A percentile compares a stretch with the other conserved stretches of the same genome.
phyloP scores from a whole-genome alignment of 2,113 vertebrate genomes.

The Muntiacus muntjak region DNA sequence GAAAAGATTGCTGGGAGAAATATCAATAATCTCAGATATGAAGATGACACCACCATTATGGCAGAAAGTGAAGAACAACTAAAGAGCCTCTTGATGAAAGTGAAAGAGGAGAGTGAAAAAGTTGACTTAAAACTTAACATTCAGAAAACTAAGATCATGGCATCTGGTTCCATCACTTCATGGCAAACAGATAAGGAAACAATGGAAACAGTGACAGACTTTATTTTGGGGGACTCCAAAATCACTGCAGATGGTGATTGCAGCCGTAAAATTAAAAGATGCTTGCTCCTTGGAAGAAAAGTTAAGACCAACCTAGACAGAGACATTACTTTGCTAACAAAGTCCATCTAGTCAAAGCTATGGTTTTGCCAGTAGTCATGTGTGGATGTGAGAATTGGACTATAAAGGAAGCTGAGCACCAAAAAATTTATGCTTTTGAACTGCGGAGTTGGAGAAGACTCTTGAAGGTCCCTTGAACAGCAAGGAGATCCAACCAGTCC shows the following conservation, averaged over 20 bases:
- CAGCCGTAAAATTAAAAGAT: background rate
- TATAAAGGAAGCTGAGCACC: background rate
- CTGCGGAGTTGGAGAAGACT: background rate
- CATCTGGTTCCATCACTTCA: background rate
- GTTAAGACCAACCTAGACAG: background rate
- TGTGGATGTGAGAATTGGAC: background rate
- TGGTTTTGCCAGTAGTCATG: background rate
- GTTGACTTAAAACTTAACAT: background rate
- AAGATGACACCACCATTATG: background rate
- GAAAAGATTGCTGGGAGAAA: background rate
- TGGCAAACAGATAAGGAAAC: background rate
- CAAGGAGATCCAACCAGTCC: background rate
- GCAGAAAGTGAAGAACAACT: background rate
- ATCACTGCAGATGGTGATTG: background rate
- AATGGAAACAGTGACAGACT: background rate
- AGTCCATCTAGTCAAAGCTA: background rate
- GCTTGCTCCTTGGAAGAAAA: background rate
- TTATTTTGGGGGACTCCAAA: background rate
- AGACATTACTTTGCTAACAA: background rate
- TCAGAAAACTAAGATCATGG: background rate
- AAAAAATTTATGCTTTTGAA: background rate
- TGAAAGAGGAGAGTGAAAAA: background rate
- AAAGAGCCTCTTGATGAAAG: background rate
- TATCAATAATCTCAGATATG: background rate
- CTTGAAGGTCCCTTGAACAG: background rate